Conservation (phyloP, 1,140 invertebrate species). For the Papilio polyxenes region DNA sequence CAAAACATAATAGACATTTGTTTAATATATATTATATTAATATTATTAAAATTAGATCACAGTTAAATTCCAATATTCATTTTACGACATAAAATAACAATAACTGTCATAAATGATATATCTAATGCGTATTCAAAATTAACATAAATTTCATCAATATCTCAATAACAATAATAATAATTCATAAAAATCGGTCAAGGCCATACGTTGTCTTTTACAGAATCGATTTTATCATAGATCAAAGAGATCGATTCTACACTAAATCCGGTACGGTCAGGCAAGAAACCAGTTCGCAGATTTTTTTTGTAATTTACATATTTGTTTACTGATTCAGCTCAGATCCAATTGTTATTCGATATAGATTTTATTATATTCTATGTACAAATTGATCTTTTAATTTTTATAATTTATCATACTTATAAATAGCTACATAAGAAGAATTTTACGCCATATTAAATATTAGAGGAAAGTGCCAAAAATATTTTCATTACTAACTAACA, state of each 20-base stretch:
- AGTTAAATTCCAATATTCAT: background rate
- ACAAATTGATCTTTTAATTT: background rate
- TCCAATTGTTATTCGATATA: background rate
- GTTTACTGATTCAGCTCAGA: conserved; percentile 1
- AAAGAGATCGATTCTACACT: background rate
- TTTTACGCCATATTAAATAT: too few species aligned
- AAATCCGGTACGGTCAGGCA: background rate
- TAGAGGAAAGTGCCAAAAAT: too few species aligned
- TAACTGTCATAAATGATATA: conserved; percentile 22
- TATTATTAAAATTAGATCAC: background rate
- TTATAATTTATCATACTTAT: background rate
- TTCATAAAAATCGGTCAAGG: conserved; percentile 13
- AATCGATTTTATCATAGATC: conserved; percentile 9
- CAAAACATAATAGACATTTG: too few species aligned
- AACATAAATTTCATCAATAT: background rate
- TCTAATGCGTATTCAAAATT: conserved; percentile 15
- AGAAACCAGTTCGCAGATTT: background rate
- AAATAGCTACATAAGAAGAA: background rate
- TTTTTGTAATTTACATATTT: conserved; percentile 6
- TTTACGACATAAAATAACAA: background rate
- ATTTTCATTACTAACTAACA: too few species aligned
- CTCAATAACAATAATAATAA: conserved; percentile 20
- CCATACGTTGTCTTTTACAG: conserved; percentile 5
- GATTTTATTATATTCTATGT: background rate
- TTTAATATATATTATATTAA: too few species aligned